Conservation (phyloP, 2,797 vertebrate genomes). For the Adrianichthys oophorus region DNA sequence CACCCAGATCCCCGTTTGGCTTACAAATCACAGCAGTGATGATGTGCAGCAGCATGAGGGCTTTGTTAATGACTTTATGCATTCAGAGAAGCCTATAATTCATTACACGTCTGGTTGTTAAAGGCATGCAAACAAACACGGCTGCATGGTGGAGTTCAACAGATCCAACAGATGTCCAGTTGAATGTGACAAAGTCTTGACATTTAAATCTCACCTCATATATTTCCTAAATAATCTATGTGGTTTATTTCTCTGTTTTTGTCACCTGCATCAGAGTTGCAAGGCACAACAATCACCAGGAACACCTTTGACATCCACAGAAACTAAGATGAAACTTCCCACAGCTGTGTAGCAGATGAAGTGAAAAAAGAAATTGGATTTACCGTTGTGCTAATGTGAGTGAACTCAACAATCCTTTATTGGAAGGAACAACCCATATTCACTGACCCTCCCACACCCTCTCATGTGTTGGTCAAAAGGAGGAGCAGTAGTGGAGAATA, state of each 20-base stretch:
- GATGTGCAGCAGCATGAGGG: constrained; percentile 9
- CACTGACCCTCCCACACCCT: not conserved
- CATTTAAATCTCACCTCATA: constrained; percentile 7
- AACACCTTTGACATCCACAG: too few species aligned
- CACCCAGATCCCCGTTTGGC: constrained; percentile 14
- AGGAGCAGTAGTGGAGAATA: not conserved
- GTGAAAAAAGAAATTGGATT: too few species aligned
- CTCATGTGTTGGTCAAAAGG: not conserved
- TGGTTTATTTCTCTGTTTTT: not conserved
- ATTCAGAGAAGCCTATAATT: constrained; percentile 14
- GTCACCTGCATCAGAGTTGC: too few species aligned
- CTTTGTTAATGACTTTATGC: constrained; percentile 14
- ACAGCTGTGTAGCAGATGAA: too few species aligned
- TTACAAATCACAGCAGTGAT: constrained; percentile 29
- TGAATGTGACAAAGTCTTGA: constrained; percentile 9
- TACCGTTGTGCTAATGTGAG: too few species aligned
- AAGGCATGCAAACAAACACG: constrained; percentile 8
- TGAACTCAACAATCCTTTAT: too few species aligned
- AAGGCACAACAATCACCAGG: too few species aligned
- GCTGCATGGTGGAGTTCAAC: constrained; percentile 14
- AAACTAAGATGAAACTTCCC: too few species aligned
- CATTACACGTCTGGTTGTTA: constrained; percentile 20
- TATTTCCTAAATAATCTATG: not conserved
- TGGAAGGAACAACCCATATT: not conserved
- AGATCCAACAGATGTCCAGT: constrained; percentile 22